Evolutionary conservation across 2,888 invertebrate species (phyloP).

Genomic region (Octonoba sinensis): DNA sequence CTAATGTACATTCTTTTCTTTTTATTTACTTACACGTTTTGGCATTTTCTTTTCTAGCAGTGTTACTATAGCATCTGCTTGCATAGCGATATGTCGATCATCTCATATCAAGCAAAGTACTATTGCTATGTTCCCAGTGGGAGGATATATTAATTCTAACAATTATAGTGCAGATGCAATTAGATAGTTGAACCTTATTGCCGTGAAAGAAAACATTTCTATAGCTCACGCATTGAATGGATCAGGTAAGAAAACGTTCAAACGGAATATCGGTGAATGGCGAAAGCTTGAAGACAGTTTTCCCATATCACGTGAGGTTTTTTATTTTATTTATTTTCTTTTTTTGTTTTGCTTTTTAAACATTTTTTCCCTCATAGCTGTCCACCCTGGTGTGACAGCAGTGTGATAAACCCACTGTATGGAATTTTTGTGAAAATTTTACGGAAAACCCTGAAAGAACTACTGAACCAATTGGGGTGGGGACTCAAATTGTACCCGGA

Average conservation of each 20-base stretch:
- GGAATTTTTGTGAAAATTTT: too few species aligned
- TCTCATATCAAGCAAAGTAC: constrained; percentile 8
- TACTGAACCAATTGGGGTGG: too few species aligned
- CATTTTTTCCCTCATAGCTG: too few species aligned
- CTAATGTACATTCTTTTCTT: too few species aligned
- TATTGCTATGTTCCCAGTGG: neutral
- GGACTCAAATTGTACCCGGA: too few species aligned
- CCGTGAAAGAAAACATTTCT: neutral
- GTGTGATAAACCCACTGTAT: too few species aligned
- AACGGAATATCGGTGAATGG: constrained; percentile 9
- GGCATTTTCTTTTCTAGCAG: neutral
- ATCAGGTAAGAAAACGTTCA: neutral
- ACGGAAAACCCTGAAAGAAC: too few species aligned
- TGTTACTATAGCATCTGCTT: constrained; percentile 13
- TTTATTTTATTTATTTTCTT: neutral
- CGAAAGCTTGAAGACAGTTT: neutral
- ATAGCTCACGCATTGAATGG: constrained; percentile 16
- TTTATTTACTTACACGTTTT: too few species aligned
- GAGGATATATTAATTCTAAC: neutral
- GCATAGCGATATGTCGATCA: constrained; percentile 6
- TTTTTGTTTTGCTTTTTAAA: too few species aligned
- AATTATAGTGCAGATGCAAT: constrained; percentile 14
- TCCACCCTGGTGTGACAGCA: too few species aligned
- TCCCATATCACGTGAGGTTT: neutral
- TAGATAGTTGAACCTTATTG: constrained; percentile 11